These are phyloP conservation scores for Drosophila quadrilineata DNA, from an alignment of 1,140 invertebrate species.

Conservation along the genomic window DNA sequence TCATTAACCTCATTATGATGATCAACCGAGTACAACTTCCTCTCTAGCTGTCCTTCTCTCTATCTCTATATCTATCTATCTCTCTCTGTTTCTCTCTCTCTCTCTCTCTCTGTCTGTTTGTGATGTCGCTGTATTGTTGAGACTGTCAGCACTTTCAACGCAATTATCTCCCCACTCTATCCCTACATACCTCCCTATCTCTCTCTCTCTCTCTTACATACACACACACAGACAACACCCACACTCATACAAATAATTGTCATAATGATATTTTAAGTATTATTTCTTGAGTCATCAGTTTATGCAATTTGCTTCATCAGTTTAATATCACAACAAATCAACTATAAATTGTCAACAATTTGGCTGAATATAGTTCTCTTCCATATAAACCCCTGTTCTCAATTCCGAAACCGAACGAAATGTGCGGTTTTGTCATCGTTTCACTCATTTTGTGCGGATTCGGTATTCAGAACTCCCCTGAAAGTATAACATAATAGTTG, in stretches of 20 bases:
- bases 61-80: too few species aligned
- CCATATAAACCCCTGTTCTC: not conserved
- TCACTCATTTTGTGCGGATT: too few species aligned
- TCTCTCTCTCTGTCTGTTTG: constrained; percentile 36
- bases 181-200: constrained; percentile 47
- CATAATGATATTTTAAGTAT: constrained; percentile 45
- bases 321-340: too few species aligned
- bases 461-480: too few species aligned
- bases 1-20: constrained; percentile 15
- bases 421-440: too few species aligned
- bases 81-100: constrained; percentile 9
- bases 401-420: too few species aligned
- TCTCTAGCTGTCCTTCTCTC: too few species aligned
- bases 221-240: constrained; percentile 11
- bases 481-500: not conserved
- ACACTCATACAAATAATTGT: constrained; percentile 26
- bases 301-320: constrained; percentile 19
- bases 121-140: constrained; percentile 46
- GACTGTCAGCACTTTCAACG: constrained; percentile 69
- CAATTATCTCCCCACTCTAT: constrained; percentile 53
- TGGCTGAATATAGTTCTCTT: too few species aligned
- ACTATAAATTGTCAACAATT: too few species aligned
- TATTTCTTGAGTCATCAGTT: constrained; percentile 8
- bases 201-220: too few species aligned
- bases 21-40: too few species aligned